Evolutionary conservation across 2,113 vertebrate species (phyloP), one percentile per base, ranked within the genome.

Genomic region (Myxocyprinus asiaticus): DNA sequence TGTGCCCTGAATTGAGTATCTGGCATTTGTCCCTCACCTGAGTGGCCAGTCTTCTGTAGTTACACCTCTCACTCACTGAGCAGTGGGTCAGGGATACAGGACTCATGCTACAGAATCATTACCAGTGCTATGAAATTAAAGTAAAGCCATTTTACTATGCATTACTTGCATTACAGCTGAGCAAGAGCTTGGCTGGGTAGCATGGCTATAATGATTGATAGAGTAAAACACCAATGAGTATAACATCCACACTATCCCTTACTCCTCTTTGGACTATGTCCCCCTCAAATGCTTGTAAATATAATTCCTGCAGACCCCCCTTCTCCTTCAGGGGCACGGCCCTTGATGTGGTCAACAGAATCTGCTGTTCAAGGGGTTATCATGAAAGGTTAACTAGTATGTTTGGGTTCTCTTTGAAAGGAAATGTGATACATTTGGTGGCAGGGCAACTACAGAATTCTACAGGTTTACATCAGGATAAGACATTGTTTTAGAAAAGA

Each of bases 321-420:
- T 9, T n/a, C n/a, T 15, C 1, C 7, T 33, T 51, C 12, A 42
- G 14, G 12, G n/a, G 42, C 10, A 53, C 62, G 53, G 65, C 58
- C 64, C 44, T 80, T 76, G 84, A 87, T 85, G 73, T 5, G 11
- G 50, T 14, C 44, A 65, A 69, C 80, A 56, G n/a, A 71, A 67
- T 64, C 80, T 72, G 58, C 69, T 77, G 55, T 66, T 71, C 69
- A 67, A 43, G 64, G 72, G 22, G 53, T 45, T 81, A 50, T 42
- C 51, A 80, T 79, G 47, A 83, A 87, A 85, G 76, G 50, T 87
- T 89, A 86, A 82, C 78, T 64, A 71, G 22, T 69, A 71, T 78
- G 76, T 79, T 70, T 75, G 67, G 33, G 15, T 78, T 45, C 45
- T 15, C 48, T 66, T 10, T 5, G 53, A 84, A 71, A 44, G 58